phyloP scores from a whole-genome alignment of 2,113 vertebrate species.

The Myotis yumanensis region DNA sequence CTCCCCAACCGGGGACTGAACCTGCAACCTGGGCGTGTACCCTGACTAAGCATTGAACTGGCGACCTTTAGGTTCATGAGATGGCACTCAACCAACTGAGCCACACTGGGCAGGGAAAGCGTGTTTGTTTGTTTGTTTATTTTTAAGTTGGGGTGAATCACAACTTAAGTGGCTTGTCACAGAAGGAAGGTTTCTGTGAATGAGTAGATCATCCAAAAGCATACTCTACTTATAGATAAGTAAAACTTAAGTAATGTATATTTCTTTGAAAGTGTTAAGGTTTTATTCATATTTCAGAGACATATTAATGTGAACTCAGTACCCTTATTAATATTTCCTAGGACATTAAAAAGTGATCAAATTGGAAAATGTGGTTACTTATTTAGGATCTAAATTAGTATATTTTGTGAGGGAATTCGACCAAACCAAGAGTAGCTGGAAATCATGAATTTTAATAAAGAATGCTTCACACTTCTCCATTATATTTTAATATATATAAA shows the following conservation, averaged over 20 bases:
- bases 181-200: background rate
- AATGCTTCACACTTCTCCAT: background rate
- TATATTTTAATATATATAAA: background rate
- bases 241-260: background rate
- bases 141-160: background rate
- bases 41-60: background rate
- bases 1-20: background rate
- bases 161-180: background rate
- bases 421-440: background rate
- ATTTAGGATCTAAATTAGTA: background rate
- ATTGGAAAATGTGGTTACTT: background rate
- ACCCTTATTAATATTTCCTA: background rate
- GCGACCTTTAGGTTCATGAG: background rate
- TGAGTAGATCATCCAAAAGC: background rate
- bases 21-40: background rate
- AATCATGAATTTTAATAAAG: background rate
- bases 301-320: background rate
- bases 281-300: conserved; percentile 21
- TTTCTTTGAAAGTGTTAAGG: background rate
- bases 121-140: background rate
- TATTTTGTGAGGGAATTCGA: background rate
- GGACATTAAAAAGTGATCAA: background rate
- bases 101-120: background rate
- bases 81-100: background rate
- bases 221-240: background rate